Evolutionary conservation across 1,140 invertebrate genomes (phyloP).

Genomic region (Lepeophtheirus salmonis): DNA sequence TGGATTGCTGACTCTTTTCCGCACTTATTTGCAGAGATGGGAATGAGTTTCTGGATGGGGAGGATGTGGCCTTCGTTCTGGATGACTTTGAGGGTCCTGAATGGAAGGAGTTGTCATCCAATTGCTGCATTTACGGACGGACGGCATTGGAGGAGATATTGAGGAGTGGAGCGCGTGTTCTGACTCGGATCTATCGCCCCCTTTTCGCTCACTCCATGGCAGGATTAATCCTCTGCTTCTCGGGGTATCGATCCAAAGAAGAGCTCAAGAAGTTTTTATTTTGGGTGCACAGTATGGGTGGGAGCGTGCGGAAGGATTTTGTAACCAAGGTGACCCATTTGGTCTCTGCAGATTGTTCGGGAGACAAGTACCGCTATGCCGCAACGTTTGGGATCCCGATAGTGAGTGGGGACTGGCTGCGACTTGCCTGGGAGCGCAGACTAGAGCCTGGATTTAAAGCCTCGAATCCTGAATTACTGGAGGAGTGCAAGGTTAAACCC

Average conservation of each 20-base stretch:
- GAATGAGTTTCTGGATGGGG: not conserved
- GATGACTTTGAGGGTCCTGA: constrained; percentile 1
- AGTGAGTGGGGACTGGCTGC: constrained; percentile 67
- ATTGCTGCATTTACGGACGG: not conserved
- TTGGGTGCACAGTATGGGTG: constrained; percentile 80
- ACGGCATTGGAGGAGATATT: not conserved
- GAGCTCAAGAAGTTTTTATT: constrained; percentile 42
- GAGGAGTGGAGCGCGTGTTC: not conserved
- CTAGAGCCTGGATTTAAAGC: constrained; percentile 45
- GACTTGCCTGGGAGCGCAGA: constrained; percentile 51
- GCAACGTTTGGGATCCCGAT: constrained; percentile 69
- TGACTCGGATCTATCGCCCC: not conserved
- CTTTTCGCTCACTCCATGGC: not conserved
- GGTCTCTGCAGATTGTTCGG: constrained; percentile 61
- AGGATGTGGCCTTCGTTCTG: constrained; percentile 4
- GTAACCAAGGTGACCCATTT: constrained; percentile 64
- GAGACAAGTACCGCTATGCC: constrained; percentile 69
- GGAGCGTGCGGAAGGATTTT: constrained; percentile 73
- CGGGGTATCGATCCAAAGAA: not conserved
- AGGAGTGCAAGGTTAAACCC: constrained; percentile 48
- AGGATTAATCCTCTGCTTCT: constrained; percentile 7
- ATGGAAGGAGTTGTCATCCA: not conserved
- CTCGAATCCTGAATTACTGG: constrained; percentile 22
- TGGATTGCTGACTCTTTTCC: too few relatives aligned
- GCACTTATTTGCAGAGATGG: not conserved